Evolutionary conservation across 2,888 invertebrate species (phyloP), one percentile per base, ranked within the genome.

Genomic region (Papilio protenor): DNA sequence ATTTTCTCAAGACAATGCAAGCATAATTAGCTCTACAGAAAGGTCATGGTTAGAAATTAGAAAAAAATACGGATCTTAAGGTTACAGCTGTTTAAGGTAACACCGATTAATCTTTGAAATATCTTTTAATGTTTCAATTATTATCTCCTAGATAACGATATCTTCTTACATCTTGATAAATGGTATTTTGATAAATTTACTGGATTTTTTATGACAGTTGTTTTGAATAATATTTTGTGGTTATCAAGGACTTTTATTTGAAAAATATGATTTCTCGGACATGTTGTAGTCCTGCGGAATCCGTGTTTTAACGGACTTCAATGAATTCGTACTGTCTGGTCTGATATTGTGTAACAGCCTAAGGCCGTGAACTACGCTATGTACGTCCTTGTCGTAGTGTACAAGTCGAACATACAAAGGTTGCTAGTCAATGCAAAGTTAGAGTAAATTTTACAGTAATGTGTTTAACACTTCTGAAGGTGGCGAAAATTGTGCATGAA

Each of bases 381-480:
- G 45, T 64, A 18, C 33, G 33, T 66, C 66, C 64, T 66, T 66
- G 66, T 45, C n/a, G 3, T n/a, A n/a, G 21, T 21, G n/a, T 45
- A 21, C n/a, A 21, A 64, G 64, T 33, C 6, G n/a, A 64, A 40
- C 45, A 40, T n/a, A 66, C n/a, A 45, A 45, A 45, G 45, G 66
- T 66, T 66, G 21, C 40, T 21, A 45, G 12, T 69, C 45, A 45
- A 45, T 14, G 33, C 66, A 45, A n/a, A 21, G 45, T 45, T 21
- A 45, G n/a, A 45, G 66, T 69, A 69, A 69, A 69, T 69, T 69
- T 69, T 69, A 69, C 21, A 69, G 21, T 76, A 71, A 76, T 49
- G 71, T 71, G 57, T 52, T 49, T 27, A 40, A 33, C 33, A 61
- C 21, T 55, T 55, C 10, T n/a, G 21, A 55, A 33, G 71, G 11